These are phyloP conservation scores for Elmis aenea DNA, from an alignment of 2,888 invertebrate species.

Conservation along the genomic window DNA sequence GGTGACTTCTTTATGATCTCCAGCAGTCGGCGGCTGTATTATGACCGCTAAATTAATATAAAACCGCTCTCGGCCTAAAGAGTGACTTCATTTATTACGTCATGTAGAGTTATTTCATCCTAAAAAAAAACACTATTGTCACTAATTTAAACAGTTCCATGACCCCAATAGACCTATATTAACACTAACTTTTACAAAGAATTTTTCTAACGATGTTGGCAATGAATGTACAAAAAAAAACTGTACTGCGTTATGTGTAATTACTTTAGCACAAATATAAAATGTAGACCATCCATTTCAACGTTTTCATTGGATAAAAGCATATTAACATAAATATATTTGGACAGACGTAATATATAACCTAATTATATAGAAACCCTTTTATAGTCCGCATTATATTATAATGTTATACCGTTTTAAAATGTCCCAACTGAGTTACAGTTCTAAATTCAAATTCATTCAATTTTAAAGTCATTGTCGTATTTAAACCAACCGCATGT, in stretches of 20 bases:
- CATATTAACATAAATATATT: constrained; percentile 5
- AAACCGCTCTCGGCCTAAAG: constrained; percentile 6
- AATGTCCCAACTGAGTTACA: constrained; percentile 3
- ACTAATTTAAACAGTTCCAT: no score
- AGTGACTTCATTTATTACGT: constrained; percentile 8
- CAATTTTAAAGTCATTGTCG: no score
- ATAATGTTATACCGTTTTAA: constrained; percentile 7
- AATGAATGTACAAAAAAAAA: no score
- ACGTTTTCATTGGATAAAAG: constrained; percentile 3
- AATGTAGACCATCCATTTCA: no score
- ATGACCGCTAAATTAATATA: constrained; percentile 10
- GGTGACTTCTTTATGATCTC: constrained; percentile 10
- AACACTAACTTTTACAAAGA: no score
- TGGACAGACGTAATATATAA: constrained; percentile 7
- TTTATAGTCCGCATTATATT: constrained; percentile 9
- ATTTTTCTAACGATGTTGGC: no score
- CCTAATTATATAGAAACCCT: constrained; percentile 8
- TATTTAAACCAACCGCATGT: constrained; percentile 1
- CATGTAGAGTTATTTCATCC: no score
- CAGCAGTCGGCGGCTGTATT: constrained; percentile 7
- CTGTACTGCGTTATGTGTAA: no score
- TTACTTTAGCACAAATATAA: no score
- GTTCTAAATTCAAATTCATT: no score
- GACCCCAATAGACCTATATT: no score
- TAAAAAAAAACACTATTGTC: no score